Base-by-base conservation (phyloP, 2,113 vertebrate genomes). In the Morone saxatilis region DNA sequence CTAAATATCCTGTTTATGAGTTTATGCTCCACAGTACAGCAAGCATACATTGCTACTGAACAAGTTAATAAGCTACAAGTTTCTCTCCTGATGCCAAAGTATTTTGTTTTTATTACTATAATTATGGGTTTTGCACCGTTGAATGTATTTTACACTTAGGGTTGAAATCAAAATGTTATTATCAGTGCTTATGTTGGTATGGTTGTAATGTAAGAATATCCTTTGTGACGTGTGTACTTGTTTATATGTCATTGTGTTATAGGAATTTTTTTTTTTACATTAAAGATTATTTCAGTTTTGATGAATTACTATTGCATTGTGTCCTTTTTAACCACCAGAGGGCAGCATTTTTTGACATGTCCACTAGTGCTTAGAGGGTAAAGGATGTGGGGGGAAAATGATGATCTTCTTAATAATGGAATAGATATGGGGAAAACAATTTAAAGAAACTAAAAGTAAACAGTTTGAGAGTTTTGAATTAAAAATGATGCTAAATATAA, bases 41-140 rank as follows among this genome's bases (percentile, higher is more conserved):
- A 56, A 54, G 47, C 4, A 31, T 14, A 43, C 47, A 69, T 40
- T 53, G 12, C 62, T 79, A 5, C 20, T 81, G 63, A 84, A 65
- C 40, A 57, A 81, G 57, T 71, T 68, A 88, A 85, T 87, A 87
- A 85, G 88, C 78, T 85, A 76, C 12, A 73, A 59, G 53, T 84
- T 83, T 36, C 38, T 59, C 51, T 80, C 63, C 48, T 59, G 50
- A 92, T 86, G 65, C 91, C 92, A 93, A 92, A 93, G 90, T 80
- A 3, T 87, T 69, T 85, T 1, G 31, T 47, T 63, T 69, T 71
- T 63, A 10, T 78, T 66, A 54, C 19, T 66, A 1, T 48, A 10
- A 48, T 60, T 36, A 20, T 45, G n/a, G 48, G 59, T 81, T 85
- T 79, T 83, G 67, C 50, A 68, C 75, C 12, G 0, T 70, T 88